Base-by-base conservation (phyloP, 2,888 invertebrate species). In the Drosophila silvestris region DNA sequence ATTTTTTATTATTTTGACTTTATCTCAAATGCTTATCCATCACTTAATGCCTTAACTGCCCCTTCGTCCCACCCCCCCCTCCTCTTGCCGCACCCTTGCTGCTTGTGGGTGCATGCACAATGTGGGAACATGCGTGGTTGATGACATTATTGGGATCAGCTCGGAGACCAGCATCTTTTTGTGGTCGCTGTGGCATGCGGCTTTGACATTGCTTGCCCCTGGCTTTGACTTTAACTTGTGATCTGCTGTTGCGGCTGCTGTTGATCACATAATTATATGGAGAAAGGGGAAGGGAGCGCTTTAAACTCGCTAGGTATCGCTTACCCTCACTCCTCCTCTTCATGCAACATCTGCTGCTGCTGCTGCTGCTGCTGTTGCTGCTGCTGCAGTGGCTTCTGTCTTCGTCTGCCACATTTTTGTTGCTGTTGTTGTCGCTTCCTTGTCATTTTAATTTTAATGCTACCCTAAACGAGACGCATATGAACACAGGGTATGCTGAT, bases 1-100 rank as follows among this genome's bases (percentile, higher is more conserved):
- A 86, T 82, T 82, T 87, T 87, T 87, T 85, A 88, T 86, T 87
- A 85, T 87, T 87, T 87, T 86, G 88, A 87, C 88, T 88, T 76
- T 80, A 88, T 88, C 78, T 75, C 73, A 67, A 73, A 82, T 85
- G 83, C 83, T 86, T 80, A 85, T 85, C 85, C 83, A 78, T 69
- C 79, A 74, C 72, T 81, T 81, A 82, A 82, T 74, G 70, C 74
- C 41, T 3, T 12, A 39, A 19, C 28, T 26, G 54, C 33, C 35
- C 22, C 51, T 19, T 28, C 51, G 5, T 16, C 9, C 54, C 37
- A 19, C 44, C 54, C 37, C 54, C 37, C 37, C 44, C 28, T 6
- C 33, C 33, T 22, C 53, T 22, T 9, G 12, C 22, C 35, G 3
- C 57, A 26, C 47, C 37, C 67, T 14, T 53, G 28, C 6, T 22